Conservation (phyloP, 1,140 invertebrate species). For the Drosophila nigrodunni region DNA sequence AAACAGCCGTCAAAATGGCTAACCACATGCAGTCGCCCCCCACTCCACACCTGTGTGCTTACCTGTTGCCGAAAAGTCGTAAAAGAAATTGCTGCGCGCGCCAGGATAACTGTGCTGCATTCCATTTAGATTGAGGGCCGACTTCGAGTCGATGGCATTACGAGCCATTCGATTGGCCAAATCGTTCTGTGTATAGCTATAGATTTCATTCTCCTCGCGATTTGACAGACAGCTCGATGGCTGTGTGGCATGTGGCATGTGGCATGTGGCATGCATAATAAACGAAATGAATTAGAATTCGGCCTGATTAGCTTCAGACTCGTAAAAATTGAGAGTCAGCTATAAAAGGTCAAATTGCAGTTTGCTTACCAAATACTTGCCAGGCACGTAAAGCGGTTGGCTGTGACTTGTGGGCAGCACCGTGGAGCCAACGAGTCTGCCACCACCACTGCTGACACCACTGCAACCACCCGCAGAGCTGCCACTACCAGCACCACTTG, state of each 20-base stretch:
- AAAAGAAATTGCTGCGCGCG: conserved; percentile 82
- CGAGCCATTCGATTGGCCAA: conserved; percentile 83
- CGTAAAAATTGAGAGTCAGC: conserved; percentile 55
- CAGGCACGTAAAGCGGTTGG: conserved; percentile 94
- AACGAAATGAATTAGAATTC: conserved; percentile 73
- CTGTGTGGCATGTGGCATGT: conserved; percentile 85
- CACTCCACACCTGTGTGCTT: conserved; percentile 17
- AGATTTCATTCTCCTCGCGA: conserved; percentile 96
- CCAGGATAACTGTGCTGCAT: conserved; percentile 84
- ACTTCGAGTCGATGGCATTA: conserved; percentile 83
- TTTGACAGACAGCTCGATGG: conserved; percentile 95
- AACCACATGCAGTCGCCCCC: conserved; percentile 20
- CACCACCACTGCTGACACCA: conserved; percentile 33
- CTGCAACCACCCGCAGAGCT: conserved; percentile 29
- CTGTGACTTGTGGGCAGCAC: conserved; percentile 84
- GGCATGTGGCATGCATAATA: conserved; percentile 63
- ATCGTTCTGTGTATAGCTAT: conserved; percentile 89
- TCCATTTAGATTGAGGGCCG: conserved; percentile 81
- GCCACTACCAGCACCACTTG: conserved; percentile 31
- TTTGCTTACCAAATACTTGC: conserved; percentile 93
- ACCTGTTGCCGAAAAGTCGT: conserved; percentile 84
- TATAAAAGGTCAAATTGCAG: conserved; percentile 62
- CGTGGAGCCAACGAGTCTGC: conserved; percentile 80
- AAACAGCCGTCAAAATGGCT: conserved; percentile 64
- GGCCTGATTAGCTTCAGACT: conserved; percentile 59